Evolutionary conservation across 2,888 invertebrate species (phyloP).

Genomic region (Erebia palarica): DNA sequence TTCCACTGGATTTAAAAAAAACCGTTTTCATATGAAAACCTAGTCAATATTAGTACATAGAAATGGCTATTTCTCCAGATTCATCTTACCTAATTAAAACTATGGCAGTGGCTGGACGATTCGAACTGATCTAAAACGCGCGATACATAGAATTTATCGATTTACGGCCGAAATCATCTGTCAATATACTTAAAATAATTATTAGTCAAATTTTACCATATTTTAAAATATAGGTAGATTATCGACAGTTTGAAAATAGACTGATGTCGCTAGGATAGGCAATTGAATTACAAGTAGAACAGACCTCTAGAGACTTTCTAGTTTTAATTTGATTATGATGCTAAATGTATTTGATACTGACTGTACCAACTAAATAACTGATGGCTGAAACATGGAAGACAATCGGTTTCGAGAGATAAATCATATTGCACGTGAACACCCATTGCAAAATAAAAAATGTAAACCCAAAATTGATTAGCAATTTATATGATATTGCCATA

Average conservation of each 20-base stretch:
- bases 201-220: too few species aligned
- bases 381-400: slow-evolving; percentile 37
- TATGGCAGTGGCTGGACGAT: slow-evolving; percentile 68
- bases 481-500: slow-evolving; percentile 15
- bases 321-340: background rate
- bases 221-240: too few species aligned
- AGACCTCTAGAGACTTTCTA: background rate
- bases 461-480: slow-evolving; percentile 10
- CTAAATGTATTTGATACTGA: slow-evolving; percentile 3
- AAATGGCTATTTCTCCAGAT: slow-evolving; percentile 30
- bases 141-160: background rate
- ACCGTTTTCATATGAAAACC: slow-evolving; percentile 19
- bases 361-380: slow-evolving; percentile 4
- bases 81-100: slow-evolving; percentile 57
- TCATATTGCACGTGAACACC: slow-evolving; percentile 40
- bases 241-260: too few species aligned
- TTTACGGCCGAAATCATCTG: background rate
- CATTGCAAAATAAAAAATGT: slow-evolving; percentile 22
- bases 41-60: slow-evolving; percentile 13
- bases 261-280: background rate
- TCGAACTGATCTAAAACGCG: slow-evolving; percentile 36
- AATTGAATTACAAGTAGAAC: slow-evolving; percentile 10
- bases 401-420: slow-evolving; percentile 34
- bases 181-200: too few species aligned
- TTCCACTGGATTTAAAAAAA: slow-evolving; percentile 38